Conservation (phyloP, 2,113 vertebrate genomes). For the Ictalurus furcatus region DNA sequence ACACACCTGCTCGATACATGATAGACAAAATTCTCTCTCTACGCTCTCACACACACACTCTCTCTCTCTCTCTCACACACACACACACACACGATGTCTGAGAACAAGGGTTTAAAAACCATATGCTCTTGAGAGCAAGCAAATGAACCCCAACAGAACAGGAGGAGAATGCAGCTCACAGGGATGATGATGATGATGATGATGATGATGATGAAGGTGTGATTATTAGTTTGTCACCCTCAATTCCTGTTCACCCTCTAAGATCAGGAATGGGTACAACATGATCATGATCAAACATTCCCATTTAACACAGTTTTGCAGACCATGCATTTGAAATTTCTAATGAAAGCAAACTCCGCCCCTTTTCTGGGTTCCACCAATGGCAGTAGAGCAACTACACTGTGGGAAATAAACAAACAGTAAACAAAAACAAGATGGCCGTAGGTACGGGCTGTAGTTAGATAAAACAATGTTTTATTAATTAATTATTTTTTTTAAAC, state of each 20-base stretch:
- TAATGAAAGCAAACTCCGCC: slow-evolving; percentile 24
- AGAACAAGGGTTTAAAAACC: background rate
- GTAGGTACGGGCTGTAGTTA: background rate
- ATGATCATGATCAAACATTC: background rate
- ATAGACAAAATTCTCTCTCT: background rate
- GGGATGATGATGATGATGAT: slow-evolving; percentile 47
- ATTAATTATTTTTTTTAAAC: background rate
- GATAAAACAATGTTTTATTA: background rate
- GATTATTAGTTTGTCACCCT: slow-evolving; percentile 20
- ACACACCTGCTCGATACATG: background rate
- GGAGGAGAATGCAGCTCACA: slow-evolving; percentile 45
- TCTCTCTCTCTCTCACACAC: background rate
- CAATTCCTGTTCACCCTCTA: slow-evolving; percentile 8
- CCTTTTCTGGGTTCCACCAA: slow-evolving; percentile 20
- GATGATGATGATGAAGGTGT: slow-evolving; percentile 41
- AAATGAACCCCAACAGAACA: slow-evolving; percentile 56
- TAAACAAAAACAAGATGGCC: background rate
- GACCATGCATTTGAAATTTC: slow-evolving; percentile 26
- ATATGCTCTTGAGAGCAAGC: slow-evolving; percentile 59
- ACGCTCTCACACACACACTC: background rate
- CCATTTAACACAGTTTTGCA: background rate
- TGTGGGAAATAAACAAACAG: background rate
- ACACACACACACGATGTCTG: background rate
- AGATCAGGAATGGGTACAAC: background rate
- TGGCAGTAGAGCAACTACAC: background rate